Base-by-base conservation (phyloP, 2,888 invertebrate species). In the Sarcophaga rosellei region DNA sequence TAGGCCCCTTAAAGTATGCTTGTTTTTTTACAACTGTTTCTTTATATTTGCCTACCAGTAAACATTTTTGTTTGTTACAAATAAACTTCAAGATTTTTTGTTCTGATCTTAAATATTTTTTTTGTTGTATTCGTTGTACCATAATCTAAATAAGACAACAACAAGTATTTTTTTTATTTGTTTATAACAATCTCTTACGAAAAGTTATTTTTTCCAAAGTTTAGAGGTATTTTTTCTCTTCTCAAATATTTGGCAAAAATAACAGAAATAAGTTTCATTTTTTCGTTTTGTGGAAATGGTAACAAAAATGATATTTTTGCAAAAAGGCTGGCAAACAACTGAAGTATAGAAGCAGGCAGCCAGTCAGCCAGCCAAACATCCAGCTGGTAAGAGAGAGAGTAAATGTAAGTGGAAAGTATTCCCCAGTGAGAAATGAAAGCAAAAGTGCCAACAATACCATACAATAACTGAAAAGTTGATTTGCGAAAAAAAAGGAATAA, bases 371-470 rank as follows among this genome's bases (percentile, higher is more conserved):
- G 53, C 53, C 53, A 4, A 23, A 44, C 44, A 23, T 0, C 66
- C 6, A 10, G 20, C 35, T 15, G 35, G 20, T 44, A 17, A 35
- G 23, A 76, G 68, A 66, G 2, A 17, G n/a, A 61, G 21, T 15
- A 68, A 68, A 45, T 12, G 25, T 12, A 45, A 69, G 35, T 23
- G 21, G 47, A 47, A 73, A 89, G 88, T 89, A 89, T 89, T 90
- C 90, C 89, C 89, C 45, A 86, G 89, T 86, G 90, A 87, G 85
- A 87, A 91, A 89, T 90, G 91, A 91, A 91, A 91, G 90, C 89
- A 91, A 92, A 92, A 92, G 91, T 92, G 91, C 62, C 69, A 74
- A 81, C 77, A 81, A 77, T 59, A 45, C 47, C 70, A 65, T 70
- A 21, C 15, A 77, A 75, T 20, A 44, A 63, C 73, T 68, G 66